phyloP scores from a whole-genome alignment of 2,113 vertebrate species.

The Limnothrissa miodon region DNA sequence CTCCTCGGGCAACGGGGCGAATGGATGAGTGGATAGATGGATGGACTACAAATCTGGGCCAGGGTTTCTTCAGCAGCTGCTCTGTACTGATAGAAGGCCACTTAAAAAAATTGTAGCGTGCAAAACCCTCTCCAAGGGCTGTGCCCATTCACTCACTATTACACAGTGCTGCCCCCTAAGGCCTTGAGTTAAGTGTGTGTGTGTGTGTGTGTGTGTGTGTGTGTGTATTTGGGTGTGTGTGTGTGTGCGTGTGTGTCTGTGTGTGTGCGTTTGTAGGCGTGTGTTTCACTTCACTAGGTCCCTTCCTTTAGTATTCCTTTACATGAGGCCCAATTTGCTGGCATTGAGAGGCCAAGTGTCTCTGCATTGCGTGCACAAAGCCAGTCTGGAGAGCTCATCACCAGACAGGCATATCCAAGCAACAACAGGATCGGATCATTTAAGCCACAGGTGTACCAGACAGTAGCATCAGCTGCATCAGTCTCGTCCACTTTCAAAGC shows the following conservation, averaged over 20 bases:
- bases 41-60: background rate
- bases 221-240: too few species aligned
- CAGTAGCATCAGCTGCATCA: background rate
- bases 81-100: background rate
- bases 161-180: background rate
- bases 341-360: background rate
- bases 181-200: background rate
- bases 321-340: background rate
- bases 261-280: too few species aligned
- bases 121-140: background rate
- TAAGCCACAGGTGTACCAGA: background rate
- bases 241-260: constrained; percentile 10
- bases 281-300: constrained; percentile 20
- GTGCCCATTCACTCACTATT: background rate
- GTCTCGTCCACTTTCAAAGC: background rate
- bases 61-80: background rate
- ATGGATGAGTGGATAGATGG: background rate
- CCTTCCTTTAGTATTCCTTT: background rate
- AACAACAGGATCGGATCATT: background rate
- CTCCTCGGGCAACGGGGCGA: background rate
- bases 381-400: background rate
- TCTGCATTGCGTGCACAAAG: background rate
- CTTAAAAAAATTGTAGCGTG: constrained; percentile 6
- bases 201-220: constrained; percentile 10
- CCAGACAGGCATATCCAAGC: background rate